Evolutionary conservation across 2,888 invertebrate species (phyloP).

Genomic region (Sceliomorpha sp.): DNA sequence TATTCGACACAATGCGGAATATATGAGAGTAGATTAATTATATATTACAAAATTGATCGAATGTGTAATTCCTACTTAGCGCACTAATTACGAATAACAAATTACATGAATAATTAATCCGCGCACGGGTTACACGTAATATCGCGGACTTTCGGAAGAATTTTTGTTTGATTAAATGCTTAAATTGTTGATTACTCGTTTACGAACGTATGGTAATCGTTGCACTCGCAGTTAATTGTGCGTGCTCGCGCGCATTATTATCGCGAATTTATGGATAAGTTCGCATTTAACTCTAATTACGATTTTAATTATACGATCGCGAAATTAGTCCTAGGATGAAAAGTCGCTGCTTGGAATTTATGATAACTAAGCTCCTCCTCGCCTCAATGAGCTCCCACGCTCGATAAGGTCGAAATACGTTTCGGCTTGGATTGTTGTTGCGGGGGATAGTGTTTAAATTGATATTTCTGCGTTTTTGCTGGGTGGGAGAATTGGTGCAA

Average conservation of each 20-base stretch:
- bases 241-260: constrained; percentile 29
- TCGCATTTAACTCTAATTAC: constrained; percentile 20
- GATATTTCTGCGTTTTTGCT: too few species aligned
- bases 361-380: constrained; percentile 33
- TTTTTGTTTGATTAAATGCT: constrained; percentile 41
- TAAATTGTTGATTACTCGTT: constrained; percentile 39
- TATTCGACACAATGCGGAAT: too few species aligned
- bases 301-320: constrained; percentile 26
- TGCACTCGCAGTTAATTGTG: constrained; percentile 38
- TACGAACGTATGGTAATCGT: constrained; percentile 33
- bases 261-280: constrained; percentile 21
- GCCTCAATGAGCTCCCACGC: constrained; percentile 33
- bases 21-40: too few species aligned
- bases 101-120: constrained; percentile 36
- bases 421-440: too few species aligned
- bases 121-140: constrained; percentile 30
- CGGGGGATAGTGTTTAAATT: too few species aligned
- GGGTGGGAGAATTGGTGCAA: too few species aligned
- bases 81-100: constrained; percentile 36
- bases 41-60: too few species aligned
- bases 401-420: constrained; percentile 33
- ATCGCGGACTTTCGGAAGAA: constrained; percentile 42
- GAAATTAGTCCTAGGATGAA: constrained; percentile 7
- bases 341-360: constrained; percentile 34
- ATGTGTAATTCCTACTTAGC: constrained; percentile 19